phyloP scores from a whole-genome alignment of 2,888 invertebrate genomes.

The Ommatoiulus sabulosus region DNA sequence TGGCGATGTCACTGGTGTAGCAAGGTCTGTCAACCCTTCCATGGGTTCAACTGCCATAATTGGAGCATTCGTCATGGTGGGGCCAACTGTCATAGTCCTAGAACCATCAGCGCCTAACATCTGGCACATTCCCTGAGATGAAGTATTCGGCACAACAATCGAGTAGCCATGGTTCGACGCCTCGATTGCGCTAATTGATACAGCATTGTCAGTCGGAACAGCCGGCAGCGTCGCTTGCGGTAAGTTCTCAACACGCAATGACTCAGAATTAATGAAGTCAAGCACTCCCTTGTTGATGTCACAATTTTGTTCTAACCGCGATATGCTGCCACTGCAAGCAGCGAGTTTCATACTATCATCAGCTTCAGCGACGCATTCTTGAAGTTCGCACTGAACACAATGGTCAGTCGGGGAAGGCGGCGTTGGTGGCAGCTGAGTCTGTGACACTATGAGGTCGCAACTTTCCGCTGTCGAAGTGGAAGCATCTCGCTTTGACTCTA shows the following conservation, averaged over 20 bases:
- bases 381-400: neutral
- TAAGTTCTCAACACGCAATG: neutral
- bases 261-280: neutral
- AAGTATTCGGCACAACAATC: neutral
- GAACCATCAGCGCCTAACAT: neutral
- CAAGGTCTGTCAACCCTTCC: neutral
- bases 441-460: neutral
- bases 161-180: neutral
- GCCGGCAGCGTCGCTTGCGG: neutral
- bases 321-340: no score
- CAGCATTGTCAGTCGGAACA: neutral
- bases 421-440: neutral
- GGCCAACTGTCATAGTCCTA: neutral
- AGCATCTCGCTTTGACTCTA: slow-evolving; percentile 54
- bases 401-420: neutral
- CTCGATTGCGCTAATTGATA: neutral
- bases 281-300: neutral
- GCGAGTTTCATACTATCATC: neutral
- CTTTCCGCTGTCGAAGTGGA: slow-evolving; percentile 52
- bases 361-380: neutral
- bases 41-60: neutral
- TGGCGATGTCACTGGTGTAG: neutral
- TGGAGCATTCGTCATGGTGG: no score
- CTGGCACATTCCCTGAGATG: neutral
- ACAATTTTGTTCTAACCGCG: neutral